Evolutionary conservation across 2,113 vertebrate species (phyloP).

Genomic region (Lophotis ruficrista): DNA sequence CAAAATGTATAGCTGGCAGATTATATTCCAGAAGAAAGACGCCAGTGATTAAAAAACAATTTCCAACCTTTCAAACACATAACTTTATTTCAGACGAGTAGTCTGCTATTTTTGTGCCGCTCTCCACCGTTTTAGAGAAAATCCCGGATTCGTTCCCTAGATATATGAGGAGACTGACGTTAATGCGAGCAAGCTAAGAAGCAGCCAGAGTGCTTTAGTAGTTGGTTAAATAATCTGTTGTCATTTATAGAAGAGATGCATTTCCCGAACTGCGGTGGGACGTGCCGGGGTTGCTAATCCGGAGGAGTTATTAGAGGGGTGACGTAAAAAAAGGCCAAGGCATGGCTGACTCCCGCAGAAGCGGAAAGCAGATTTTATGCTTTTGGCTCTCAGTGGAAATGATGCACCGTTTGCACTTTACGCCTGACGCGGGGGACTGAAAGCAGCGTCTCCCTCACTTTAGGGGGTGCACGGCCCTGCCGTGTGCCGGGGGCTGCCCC

Average conservation of each 20-base stretch:
- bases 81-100: constrained; percentile 13
- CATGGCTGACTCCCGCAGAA: neutral
- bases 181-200: constrained; percentile 1
- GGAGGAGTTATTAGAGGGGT: neutral
- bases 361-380: neutral
- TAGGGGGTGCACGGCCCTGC: neutral
- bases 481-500: neutral
- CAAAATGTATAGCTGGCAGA: neutral
- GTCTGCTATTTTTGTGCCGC: neutral
- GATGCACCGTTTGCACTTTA: neutral
- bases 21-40: constrained; percentile 31
- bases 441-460: neutral
- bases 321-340: neutral
- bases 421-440: neutral
- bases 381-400: neutral
- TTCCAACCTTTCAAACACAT: constrained; percentile 6
- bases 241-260: constrained; percentile 36
- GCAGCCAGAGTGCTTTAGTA: constrained; percentile 4
- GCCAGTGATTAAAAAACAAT: constrained; percentile 42
- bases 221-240: constrained; percentile 22
- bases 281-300: neutral
- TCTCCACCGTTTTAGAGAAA: constrained; percentile 20
- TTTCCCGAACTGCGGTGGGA: neutral
- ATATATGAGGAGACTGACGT: constrained; percentile 30
- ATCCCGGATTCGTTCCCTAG: neutral